phyloP scores from a whole-genome alignment of 2,113 vertebrate species.

The Calcarius ornatus region DNA sequence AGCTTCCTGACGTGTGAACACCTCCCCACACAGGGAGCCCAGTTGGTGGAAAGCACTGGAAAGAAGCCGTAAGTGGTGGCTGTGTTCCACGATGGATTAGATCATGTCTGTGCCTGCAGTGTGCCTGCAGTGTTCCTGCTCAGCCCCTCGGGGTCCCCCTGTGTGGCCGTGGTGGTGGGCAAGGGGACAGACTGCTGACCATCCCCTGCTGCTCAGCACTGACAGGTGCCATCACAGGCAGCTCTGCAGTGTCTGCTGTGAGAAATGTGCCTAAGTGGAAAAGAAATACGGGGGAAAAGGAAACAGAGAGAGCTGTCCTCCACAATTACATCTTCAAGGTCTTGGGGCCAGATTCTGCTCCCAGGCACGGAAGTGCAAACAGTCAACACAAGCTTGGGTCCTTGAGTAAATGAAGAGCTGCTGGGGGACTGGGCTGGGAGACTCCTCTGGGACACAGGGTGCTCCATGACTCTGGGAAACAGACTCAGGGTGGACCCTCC shows the following conservation, averaged over 20 bases:
- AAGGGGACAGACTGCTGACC: neutral
- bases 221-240: neutral
- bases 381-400: accelerated
- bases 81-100: accelerated
- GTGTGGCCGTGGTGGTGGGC: neutral
- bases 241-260: neutral
- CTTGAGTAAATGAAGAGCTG: neutral
- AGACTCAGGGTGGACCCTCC: accelerated
- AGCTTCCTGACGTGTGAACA: neutral
- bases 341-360: neutral
- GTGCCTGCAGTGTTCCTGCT: neutral
- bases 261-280: neutral
- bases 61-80: neutral
- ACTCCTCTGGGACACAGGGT: neutral
- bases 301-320: neutral
- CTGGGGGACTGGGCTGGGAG: neutral
- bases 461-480: neutral
- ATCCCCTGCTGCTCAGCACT: neutral
- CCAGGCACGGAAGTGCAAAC: neutral
- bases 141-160: neutral
- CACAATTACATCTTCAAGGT: neutral
- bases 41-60: neutral
- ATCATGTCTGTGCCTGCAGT: too few species aligned
- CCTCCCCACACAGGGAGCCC: neutral
- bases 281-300: neutral